phyloP scores from a whole-genome alignment of 2,113 vertebrate genomes.

The Perca flavescens region DNA sequence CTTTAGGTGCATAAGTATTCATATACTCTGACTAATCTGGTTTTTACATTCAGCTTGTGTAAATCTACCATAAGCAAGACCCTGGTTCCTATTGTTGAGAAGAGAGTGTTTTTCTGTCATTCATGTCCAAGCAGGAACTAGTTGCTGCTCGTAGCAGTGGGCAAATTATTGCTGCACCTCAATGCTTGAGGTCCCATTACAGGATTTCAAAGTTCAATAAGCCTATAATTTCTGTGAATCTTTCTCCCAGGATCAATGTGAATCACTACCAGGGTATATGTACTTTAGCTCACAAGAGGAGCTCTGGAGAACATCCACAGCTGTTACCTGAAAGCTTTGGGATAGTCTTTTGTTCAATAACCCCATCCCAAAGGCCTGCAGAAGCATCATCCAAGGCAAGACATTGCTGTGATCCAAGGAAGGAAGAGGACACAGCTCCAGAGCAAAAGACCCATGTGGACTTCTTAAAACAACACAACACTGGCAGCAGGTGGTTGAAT shows the following conservation, averaged over 20 bases:
- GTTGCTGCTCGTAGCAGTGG: neutral
- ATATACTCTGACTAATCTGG: neutral
- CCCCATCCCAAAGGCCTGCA: slow-evolving; percentile 40
- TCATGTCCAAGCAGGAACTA: slow-evolving; percentile 30
- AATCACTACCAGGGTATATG: slow-evolving; percentile 35
- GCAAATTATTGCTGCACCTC: slow-evolving; percentile 52
- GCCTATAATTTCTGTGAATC: slow-evolving; percentile 43
- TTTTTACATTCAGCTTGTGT: neutral
- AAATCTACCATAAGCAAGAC: neutral
- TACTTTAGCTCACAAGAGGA: slow-evolving; percentile 13
- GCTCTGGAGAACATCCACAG: slow-evolving; percentile 50
- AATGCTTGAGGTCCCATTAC: slow-evolving; percentile 43
- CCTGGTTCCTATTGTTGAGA: slow-evolving; percentile 8
- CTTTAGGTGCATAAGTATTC: neutral
- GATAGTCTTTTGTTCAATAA: slow-evolving; percentile 56
- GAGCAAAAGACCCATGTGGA: slow-evolving; percentile 31
- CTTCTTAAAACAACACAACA: slow-evolving; percentile 3
- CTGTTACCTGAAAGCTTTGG: slow-evolving; percentile 35
- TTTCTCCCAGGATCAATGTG: slow-evolving; percentile 64
- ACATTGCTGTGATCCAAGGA: slow-evolving; percentile 44
- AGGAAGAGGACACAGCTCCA: slow-evolving; percentile 23
- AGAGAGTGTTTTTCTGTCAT: slow-evolving; percentile 3
- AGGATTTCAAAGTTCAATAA: slow-evolving; percentile 64
- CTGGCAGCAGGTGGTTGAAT: slow-evolving; percentile 5
- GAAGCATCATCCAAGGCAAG: slow-evolving; percentile 37